Evolutionary conservation across 2,797 vertebrate species (phyloP).

Genomic region (Rhynchonycteris naso): DNA sequence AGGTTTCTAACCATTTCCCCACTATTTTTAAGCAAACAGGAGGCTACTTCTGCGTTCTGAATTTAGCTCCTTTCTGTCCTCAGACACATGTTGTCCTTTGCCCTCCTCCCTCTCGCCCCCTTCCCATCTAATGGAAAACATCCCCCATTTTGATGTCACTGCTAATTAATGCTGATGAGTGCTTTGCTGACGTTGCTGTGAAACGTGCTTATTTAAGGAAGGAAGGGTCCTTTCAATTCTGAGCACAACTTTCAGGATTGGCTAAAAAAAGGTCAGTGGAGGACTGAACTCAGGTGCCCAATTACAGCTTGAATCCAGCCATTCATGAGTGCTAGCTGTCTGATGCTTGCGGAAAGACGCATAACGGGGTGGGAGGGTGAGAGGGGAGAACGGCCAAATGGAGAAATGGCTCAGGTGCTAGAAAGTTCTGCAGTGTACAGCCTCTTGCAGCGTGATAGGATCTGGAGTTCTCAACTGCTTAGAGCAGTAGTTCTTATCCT

Average conservation of each 20-base stretch:
- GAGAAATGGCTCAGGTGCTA: neutral
- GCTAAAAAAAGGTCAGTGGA: slow-evolving; percentile 34
- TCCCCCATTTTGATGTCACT: slow-evolving; percentile 33
- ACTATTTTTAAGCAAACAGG: neutral
- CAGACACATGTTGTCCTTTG: neutral
- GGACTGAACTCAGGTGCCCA: slow-evolving; percentile 65
- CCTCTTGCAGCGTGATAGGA: neutral
- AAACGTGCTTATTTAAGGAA: slow-evolving; percentile 60
- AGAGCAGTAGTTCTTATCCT: no score
- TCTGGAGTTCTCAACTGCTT: neutral
- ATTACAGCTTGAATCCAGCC: slow-evolving; percentile 30
- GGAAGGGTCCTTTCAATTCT: slow-evolving; percentile 21
- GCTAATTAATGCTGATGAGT: slow-evolving; percentile 68
- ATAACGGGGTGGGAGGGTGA: no score
- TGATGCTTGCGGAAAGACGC: neutral
- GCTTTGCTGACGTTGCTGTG: slow-evolving; percentile 65
- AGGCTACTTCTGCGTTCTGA: neutral
- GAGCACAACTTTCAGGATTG: neutral
- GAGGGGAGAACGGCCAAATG: neutral
- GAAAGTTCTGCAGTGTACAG: neutral
- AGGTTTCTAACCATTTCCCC: neutral
- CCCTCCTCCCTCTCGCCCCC: neutral
- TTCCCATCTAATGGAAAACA: slow-evolving; percentile 22
- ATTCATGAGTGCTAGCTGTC: slow-evolving; percentile 24
- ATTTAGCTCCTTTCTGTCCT: neutral